Evolutionary conservation across 2,888 invertebrate genomes (phyloP).

Genomic region (Lepidonotus clava): DNA sequence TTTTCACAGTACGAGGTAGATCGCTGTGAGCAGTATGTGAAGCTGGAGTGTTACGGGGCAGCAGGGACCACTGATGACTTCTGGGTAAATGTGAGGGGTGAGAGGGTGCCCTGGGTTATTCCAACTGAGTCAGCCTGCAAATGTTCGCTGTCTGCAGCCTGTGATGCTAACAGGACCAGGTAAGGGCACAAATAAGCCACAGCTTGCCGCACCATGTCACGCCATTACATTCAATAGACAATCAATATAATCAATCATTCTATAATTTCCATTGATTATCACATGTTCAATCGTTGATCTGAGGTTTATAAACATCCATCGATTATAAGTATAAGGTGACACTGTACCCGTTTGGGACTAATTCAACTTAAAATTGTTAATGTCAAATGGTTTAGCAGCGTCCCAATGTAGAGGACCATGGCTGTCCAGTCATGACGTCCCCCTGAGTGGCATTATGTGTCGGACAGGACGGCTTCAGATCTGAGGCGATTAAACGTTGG

Average conservation of each 20-base stretch:
- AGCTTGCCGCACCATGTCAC: neutral
- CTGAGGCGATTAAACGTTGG: no score
- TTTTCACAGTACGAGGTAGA: slow-evolving; percentile 2
- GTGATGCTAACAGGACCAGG: slow-evolving; percentile 32
- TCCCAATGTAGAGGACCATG: no score
- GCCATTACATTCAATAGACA: no score
- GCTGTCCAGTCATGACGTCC: no score
- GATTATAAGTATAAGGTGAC: neutral
- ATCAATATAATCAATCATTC: no score
- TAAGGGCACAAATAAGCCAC: neutral
- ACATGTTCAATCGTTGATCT: no score
- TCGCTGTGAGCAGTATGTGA: slow-evolving; percentile 28
- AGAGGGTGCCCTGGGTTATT: neutral
- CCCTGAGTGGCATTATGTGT: no score
- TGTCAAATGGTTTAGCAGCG: neutral
- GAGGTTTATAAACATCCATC: no score
- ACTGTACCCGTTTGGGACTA: neutral
- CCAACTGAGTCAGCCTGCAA: slow-evolving; percentile 32
- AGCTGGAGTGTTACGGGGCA: slow-evolving; percentile 11
- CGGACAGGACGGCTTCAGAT: no score
- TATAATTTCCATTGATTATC: no score
- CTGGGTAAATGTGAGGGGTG: slow-evolving; percentile 20
- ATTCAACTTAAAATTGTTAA: neutral
- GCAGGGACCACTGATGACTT: slow-evolving; percentile 11
- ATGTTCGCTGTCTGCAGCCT: slow-evolving; percentile 17